These are phyloP conservation scores for Fragum sueziense DNA, from an alignment of 2,888 invertebrate species.

Conservation along the genomic window DNA sequence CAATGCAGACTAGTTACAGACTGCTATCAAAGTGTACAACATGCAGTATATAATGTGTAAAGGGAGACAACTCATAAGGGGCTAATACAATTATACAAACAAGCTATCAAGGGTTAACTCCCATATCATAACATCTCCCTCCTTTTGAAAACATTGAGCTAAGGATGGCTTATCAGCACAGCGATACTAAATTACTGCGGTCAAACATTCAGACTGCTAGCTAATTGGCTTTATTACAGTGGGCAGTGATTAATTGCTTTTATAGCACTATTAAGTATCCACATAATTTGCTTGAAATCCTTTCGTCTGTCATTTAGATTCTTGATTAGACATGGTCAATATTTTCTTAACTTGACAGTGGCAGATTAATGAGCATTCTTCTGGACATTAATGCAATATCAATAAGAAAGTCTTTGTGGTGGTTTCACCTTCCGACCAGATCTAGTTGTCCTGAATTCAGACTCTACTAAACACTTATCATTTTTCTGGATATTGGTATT, in stretches of 20 bases:
- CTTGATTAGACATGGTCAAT: too few relatives aligned
- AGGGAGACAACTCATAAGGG: too few relatives aligned
- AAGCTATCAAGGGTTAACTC: too few relatives aligned
- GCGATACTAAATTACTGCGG: neutral
- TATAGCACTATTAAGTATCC: neutral
- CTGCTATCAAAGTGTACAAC: too few relatives aligned
- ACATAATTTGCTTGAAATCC: neutral
- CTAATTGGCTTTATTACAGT: neutral
- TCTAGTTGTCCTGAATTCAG: conserved; percentile 11
- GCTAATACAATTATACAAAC: too few relatives aligned
- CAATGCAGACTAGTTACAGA: too few relatives aligned
- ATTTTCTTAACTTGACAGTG: too few relatives aligned
- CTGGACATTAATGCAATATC: too few relatives aligned
- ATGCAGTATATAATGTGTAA: too few relatives aligned
- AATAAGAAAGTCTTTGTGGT: neutral
- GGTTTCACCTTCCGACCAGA: conserved; percentile 6
- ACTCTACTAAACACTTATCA: neutral
- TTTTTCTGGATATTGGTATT: neutral
- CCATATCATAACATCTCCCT: neutral
- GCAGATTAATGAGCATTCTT: too few relatives aligned
- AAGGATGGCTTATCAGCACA: neutral
- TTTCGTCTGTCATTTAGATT: too few relatives aligned
- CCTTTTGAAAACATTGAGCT: neutral
- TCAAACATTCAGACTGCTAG: neutral
- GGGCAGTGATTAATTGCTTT: neutral